Conservation (phyloP, 2,888 invertebrate genomes). For the Julus scandinavius region DNA sequence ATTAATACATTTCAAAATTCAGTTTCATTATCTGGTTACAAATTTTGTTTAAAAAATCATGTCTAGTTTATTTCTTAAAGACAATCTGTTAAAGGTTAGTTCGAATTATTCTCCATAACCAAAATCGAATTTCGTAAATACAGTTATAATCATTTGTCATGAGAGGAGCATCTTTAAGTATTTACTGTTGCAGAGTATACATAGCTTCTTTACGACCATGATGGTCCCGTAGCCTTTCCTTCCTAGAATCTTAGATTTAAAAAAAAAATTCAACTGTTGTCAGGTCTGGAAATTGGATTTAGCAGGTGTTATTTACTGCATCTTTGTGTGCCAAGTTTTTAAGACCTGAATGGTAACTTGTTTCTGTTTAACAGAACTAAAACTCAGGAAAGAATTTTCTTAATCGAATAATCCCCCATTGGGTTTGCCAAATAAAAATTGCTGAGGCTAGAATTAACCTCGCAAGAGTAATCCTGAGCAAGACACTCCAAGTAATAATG, state of each 20-base stretch:
- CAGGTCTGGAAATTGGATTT: neutral
- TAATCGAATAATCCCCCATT: neutral
- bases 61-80: too few species aligned
- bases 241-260: neutral
- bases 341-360: neutral
- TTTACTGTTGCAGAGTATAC: neutral
- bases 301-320: neutral
- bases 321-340: neutral
- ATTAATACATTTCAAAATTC: too few species aligned
- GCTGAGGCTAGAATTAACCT: neutral
- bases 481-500: neutral
- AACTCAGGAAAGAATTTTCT: neutral
- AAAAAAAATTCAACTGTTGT: neutral
- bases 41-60: too few species aligned
- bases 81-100: too few species aligned
- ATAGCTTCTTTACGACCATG: neutral
- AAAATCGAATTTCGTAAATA: too few species aligned
- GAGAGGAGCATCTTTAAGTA: neutral
- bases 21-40: too few species aligned
- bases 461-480: neutral
- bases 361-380: neutral
- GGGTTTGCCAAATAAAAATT: neutral
- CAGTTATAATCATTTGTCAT: neutral
- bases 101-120: too few species aligned
- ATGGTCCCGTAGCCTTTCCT: neutral